Evolutionary conservation across 2,888 invertebrate genomes (phyloP), one percentile per base, ranked within the genome.

Genomic region (Xylocampa areola): DNA sequence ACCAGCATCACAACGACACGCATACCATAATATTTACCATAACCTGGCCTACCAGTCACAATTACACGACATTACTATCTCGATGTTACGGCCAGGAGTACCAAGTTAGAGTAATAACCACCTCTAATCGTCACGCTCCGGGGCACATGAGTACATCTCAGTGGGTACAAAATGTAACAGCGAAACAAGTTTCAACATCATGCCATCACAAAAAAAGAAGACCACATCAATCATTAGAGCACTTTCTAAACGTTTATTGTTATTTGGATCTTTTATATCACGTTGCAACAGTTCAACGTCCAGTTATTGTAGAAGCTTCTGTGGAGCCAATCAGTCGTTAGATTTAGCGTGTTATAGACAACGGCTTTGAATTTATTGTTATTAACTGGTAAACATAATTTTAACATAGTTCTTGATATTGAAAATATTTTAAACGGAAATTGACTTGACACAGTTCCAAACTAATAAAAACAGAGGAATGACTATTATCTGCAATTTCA

Each of bases 231-330:
- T 89, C 88, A 90, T 86, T 81, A 77, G 77, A 84, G 82, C 82
- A 89, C 90, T 91, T 90, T 90, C 90, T 90, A 89, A 87, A 86
- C 83, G 85, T 84, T 88, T 88, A 85, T 85, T 85, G 75, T 75
- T 71, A 59, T 67, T 55, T 41, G 59, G 59, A 60, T 67, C 66
- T 73, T 74, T 75, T 77, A 68, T 66, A 52, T 27, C 55, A 50
- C 54, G 48, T 29, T 64, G 76, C 43, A 59, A 45, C 54, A 76
- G 66, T 73, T 77, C 61, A 53, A 77, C 53, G 51, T 49, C 44
- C 70, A 69, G 27, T 57, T 60, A 54, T 49, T 48, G 54, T 44
- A 44, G 40, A 19, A 21, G 49, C 40, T 64, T 48, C 58, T 35
- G 48, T 29, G 41, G n/a, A 32, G 43, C 32, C 54, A 61, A 66